These are phyloP conservation scores for Sylvia borin DNA, from an alignment of 2,797 vertebrate genomes.

Conservation along the genomic window DNA sequence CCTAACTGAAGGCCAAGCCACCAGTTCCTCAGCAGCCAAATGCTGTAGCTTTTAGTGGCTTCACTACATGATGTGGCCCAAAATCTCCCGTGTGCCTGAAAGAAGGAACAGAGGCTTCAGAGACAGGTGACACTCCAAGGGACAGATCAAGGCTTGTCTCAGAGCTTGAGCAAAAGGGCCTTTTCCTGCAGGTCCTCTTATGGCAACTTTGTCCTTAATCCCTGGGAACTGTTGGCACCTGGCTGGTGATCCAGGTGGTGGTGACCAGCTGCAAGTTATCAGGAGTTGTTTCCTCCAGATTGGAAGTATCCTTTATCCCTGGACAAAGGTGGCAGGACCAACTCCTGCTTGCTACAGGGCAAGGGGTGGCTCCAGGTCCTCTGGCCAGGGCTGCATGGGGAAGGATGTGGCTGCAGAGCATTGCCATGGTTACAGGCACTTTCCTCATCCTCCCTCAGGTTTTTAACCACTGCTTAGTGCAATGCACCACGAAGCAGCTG, in stretches of 20 bases:
- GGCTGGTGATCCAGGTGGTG: background rate
- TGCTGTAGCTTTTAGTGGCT: background rate
- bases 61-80: background rate
- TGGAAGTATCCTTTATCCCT: background rate
- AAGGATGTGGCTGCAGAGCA: background rate
- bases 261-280: background rate
- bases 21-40: background rate
- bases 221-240: background rate
- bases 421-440: background rate
- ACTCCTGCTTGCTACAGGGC: background rate
- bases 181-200: background rate
- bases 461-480: background rate
- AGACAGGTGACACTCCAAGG: rapidly evolving
- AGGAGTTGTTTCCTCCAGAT: background rate
- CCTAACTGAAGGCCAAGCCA: background rate
- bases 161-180: background rate
- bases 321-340: background rate
- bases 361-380: background rate
- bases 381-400: rapidly evolving
- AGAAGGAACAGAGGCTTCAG: background rate
- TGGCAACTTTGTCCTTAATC: background rate
- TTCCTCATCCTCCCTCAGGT: background rate
- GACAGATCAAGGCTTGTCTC: background rate
- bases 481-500: background rate
- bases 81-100: rapidly evolving